These are phyloP conservation scores for Choloepus didactylus DNA, from an alignment of 2,797 vertebrate genomes.

Conservation along the genomic window DNA sequence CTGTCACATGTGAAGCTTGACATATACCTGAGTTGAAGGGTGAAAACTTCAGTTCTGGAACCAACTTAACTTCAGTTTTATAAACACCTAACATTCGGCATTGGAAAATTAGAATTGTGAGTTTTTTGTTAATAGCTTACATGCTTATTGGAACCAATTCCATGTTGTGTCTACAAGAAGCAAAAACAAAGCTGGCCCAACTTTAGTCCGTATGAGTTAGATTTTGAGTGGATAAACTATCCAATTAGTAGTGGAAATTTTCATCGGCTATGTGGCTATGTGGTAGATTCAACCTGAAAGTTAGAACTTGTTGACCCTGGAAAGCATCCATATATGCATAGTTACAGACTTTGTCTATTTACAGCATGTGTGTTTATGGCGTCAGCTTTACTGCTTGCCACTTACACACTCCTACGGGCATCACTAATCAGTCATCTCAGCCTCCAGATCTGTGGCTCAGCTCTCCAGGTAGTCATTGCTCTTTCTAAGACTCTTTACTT, in stretches of 20 bases:
- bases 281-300: neutral
- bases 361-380: neutral
- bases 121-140: neutral
- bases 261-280: neutral
- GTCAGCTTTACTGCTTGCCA: accelerated
- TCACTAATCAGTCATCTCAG: neutral
- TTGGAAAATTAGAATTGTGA: neutral
- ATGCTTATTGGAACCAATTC: neutral
- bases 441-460: neutral
- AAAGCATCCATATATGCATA: neutral
- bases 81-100: neutral
- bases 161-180: neutral
- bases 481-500: neutral
- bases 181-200: neutral
- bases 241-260: neutral
- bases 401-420: neutral
- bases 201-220: neutral
- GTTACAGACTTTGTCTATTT: neutral
- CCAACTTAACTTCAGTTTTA: neutral
- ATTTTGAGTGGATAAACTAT: neutral
- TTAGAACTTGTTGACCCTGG: neutral
- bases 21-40: neutral
- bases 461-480: neutral
- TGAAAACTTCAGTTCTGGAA: neutral
- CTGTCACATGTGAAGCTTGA: neutral